Evolutionary conservation across 2,113 vertebrate species (phyloP), one percentile per base, ranked within the genome.

Genomic region (Lasiurus borealis): DNA sequence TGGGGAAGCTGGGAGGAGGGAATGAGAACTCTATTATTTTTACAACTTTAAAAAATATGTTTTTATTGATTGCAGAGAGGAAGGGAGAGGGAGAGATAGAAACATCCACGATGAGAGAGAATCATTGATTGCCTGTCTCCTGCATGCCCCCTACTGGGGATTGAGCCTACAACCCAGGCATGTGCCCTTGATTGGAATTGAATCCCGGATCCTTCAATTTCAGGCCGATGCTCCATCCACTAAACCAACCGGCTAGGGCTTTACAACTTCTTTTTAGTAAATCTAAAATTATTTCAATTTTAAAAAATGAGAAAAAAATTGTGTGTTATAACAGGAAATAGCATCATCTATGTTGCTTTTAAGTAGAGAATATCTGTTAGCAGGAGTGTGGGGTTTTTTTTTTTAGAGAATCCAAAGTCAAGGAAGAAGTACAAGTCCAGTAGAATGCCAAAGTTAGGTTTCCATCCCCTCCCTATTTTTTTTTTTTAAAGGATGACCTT

Each of bases 221-320:
- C 59, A 27, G 59, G 25, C 59, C 10, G 10, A 62, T 1, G 23
- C 25, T 62, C 59, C 27, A 62, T 62, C 10, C 59, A 62, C 25
- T 5, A 25, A 62, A 62, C 59, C 59, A 62, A 27, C 59, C 10
- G 4, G 59, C 57, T 59, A 59, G 23, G 57, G 57, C 59, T 88
- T 94, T 72, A 91, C 29, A 77, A 16, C 15, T 81, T 40, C 5
- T 90, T 59, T 85, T 69, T 64, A 36, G 36, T 72, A 62, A 77
- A 34, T 78, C 83, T 86, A 73, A 92, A 69, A 80, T 78, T 34
- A 85, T 80, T 96, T 96, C 10, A 71, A n/a, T 92, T 92, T 85
- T 16, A 31, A 71, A 54, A 64, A 78, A 75, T 6, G 46, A 95
- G 40, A n/a, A 77, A 44, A 87, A 34, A n/a, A 21, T 64, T 62